Conservation (phyloP, 2,113 vertebrate species). For the Caranx melampygus region DNA sequence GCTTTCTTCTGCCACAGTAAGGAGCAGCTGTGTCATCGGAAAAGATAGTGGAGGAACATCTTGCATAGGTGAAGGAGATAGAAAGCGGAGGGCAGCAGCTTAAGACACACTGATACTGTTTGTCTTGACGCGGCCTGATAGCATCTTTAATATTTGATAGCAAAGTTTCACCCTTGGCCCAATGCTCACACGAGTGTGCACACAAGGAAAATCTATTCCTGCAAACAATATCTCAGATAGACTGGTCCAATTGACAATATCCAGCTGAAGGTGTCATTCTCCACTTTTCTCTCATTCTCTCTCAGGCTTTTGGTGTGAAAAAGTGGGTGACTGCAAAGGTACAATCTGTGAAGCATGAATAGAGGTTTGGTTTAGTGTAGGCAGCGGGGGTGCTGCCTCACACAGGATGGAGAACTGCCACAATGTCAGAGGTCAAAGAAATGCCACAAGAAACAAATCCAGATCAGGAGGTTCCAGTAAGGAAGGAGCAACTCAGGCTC, state of each 20-base stretch:
- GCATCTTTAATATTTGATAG: slow-evolving; percentile 76
- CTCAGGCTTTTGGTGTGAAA: slow-evolving; percentile 38
- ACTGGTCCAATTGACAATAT: slow-evolving; percentile 49
- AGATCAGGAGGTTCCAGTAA: slow-evolving; percentile 16
- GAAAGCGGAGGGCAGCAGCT: slow-evolving; percentile 2
- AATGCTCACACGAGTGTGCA: slow-evolving; percentile 23
- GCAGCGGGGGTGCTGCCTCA: slow-evolving; percentile 43
- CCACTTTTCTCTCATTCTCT: slow-evolving; percentile 9
- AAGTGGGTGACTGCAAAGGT: not conserved
- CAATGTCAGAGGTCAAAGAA: slow-evolving; percentile 31
- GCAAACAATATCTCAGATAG: slow-evolving; percentile 40
- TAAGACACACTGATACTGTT: slow-evolving; percentile 43
- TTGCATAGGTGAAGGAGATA: not conserved
- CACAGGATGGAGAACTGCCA: slow-evolving; percentile 1
- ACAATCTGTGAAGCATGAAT: slow-evolving; percentile 54
- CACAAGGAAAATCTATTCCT: slow-evolving; percentile 53
- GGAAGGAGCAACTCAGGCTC: not conserved
- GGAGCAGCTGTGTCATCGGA: not conserved
- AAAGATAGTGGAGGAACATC: not conserved
- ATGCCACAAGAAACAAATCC: slow-evolving; percentile 6
- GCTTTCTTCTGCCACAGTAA: too few species aligned
- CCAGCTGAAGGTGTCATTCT: slow-evolving; percentile 58
- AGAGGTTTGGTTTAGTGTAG: slow-evolving; percentile 35
- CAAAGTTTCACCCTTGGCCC: slow-evolving; percentile 50
- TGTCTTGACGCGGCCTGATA: slow-evolving; percentile 56